These are phyloP conservation scores for Bursaphelenchus okinawaensis DNA, from an alignment of 2,888 invertebrate species.

Conservation along the genomic window DNA sequence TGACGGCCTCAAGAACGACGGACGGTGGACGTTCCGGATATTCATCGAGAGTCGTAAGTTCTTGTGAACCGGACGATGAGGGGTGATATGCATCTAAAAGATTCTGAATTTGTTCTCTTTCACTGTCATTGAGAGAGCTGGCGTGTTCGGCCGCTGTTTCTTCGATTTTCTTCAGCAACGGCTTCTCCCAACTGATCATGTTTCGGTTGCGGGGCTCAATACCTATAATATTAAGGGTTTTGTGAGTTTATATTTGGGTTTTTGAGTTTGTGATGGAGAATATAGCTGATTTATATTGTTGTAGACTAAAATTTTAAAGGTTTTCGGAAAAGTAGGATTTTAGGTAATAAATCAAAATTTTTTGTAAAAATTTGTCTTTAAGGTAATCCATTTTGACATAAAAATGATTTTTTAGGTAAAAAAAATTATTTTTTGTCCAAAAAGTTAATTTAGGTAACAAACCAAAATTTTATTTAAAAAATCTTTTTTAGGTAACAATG, in stretches of 20 bases:
- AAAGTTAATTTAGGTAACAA: neutral
- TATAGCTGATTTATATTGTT: conserved; percentile 8
- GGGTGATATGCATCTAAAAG: conserved; percentile 52
- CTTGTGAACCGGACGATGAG: conserved; percentile 39
- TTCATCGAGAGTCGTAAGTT: conserved; percentile 38
- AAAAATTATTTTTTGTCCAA: neutral
- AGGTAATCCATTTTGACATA: neutral
- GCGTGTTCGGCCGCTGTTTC: conserved; percentile 57
- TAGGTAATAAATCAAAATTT: too few species aligned
- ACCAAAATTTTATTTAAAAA: neutral
- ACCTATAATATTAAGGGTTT: too few species aligned
- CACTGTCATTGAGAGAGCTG: conserved; percentile 52
- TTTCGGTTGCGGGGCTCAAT: conserved; percentile 54
- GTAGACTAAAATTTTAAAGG: neutral
- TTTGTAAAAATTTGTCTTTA: too few species aligned
- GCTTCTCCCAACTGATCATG: conserved; percentile 57
- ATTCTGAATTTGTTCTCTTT: conserved; percentile 55
- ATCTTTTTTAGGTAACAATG: neutral
- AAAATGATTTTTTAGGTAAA: neutral
- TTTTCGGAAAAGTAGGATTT: too few species aligned
- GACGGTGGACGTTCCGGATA: conserved; percentile 47
- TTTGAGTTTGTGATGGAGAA: too few species aligned
- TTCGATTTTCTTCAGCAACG: conserved; percentile 53
- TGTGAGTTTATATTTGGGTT: too few species aligned
- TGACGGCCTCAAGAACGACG: conserved; percentile 54